Base-by-base conservation (phyloP, 2,888 invertebrate species). In the Neocrepidodera transversa region DNA sequence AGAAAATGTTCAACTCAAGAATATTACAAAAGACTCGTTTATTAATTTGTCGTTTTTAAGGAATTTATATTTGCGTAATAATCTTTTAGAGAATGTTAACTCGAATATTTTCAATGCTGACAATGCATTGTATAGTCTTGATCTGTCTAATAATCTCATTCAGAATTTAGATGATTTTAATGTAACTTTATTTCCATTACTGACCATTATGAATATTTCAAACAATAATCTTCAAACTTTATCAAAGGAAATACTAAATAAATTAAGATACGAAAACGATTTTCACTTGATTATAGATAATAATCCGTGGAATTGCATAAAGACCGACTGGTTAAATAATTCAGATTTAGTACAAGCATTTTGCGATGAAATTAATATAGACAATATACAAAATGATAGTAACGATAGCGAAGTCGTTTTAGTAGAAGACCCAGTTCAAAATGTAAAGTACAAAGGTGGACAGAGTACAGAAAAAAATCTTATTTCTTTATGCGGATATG, bases 251-350 rank as follows among this genome's bases (percentile, higher is more conserved):
- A 17, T 72, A 0, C 7, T 69, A 2, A 26, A 56, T 6, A 68
- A 59, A 48, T 43, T 70, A 18, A 17, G 56, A 28, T 60, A 57
- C 6, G 43, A 55, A n/a, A 52, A 63, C 7, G 51, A 64, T 8
- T 69, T 72, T 49, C 65, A 63, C 23, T 20, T 71, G 17, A 43
- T 69, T 16, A 42, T 58, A 1, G 63, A 66, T 28, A 65, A 68
- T n/a, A 72, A 72, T 48, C 68, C 67, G 2, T 70, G 69, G 68
- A 54, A 70, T 42, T 70, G 68, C 32, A 5, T 11, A 13, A 7
- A 18, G 8, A 17, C 28, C 7, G 43, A 50, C 10, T 50, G 52
- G 43, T 16, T 18, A 18, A 3, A 11, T 11, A 11, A 13, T 52
- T 8, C 16, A 14, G 20, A n/a, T 48, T 11, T 48, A 18, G 11